Evolutionary conservation across 1,140 invertebrate genomes (phyloP).

Genomic region (Ridgeia piscesae): DNA sequence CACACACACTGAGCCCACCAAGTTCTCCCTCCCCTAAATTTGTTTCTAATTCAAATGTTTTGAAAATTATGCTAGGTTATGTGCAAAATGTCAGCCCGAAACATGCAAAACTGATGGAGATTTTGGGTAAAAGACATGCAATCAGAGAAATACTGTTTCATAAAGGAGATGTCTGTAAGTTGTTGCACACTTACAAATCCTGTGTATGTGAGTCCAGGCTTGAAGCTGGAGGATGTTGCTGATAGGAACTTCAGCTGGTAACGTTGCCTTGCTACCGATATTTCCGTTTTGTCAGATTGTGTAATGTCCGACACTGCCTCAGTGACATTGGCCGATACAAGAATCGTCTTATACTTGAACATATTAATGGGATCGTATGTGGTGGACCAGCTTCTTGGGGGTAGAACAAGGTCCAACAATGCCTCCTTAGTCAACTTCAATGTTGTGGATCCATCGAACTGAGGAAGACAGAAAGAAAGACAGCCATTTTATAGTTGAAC

Average conservation of each 20-base stretch:
- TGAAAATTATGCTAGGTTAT: no score
- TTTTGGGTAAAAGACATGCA: no score
- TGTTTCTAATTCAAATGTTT: no score
- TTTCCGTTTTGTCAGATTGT: background rate
- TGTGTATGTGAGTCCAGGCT: slow-evolving; percentile 80
- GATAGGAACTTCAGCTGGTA: slow-evolving; percentile 8
- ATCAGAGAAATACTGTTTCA: no score
- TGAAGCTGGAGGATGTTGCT: slow-evolving; percentile 76
- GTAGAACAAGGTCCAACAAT: background rate
- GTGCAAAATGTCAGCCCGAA: no score
- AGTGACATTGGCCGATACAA: slow-evolving; percentile 17
- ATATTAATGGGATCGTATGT: background rate
- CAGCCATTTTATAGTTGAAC: no score
- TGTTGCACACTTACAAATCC: slow-evolving; percentile 66
- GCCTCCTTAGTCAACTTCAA: background rate
- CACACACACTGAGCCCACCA: no score
- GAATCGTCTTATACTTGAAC: background rate
- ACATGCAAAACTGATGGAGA: no score
- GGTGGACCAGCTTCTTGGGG: background rate
- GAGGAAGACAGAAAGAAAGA: background rate
- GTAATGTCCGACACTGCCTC: slow-evolving; percentile 16
- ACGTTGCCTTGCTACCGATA: background rate
- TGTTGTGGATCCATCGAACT: background rate
- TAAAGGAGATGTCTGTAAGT: background rate
- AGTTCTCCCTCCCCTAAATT: no score